Percentiles rank a stretch among this genome's conserved stretches.
phyloP scores from a whole-genome alignment of 2,888 invertebrate genomes.

The Psylliodes chrysocephalus region DNA sequence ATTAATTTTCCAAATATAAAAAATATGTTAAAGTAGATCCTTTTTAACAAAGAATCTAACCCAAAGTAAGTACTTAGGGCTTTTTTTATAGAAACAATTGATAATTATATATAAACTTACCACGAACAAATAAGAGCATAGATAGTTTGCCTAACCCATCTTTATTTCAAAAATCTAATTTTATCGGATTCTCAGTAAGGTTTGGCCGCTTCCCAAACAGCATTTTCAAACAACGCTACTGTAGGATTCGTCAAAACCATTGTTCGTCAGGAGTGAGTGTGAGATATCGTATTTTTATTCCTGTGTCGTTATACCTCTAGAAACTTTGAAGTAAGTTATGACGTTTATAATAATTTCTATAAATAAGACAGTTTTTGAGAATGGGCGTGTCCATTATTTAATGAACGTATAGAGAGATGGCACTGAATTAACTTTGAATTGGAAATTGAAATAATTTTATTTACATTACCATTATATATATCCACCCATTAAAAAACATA shows the following conservation, averaged over 20 bases:
- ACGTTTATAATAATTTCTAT: neutral
- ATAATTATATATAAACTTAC: too few species aligned
- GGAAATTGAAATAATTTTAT: too few species aligned
- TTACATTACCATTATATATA: too few species aligned
- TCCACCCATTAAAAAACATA: too few species aligned
- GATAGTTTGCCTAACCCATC: conserved; percentile 10
- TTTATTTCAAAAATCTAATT: conserved; percentile 38
- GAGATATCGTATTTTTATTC: conserved; percentile 1
- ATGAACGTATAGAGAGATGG: too few species aligned
- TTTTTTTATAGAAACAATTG: too few species aligned
- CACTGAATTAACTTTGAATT: too few species aligned
- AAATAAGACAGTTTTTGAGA: neutral
- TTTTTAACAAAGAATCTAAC: too few species aligned
- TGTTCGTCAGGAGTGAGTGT: conserved; percentile 29
- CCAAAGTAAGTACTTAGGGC: too few species aligned
- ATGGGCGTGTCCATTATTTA: too few species aligned
- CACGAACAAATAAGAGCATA: conserved; percentile 39
- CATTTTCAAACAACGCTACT: conserved; percentile 25
- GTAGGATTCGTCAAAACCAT: conserved; percentile 30
- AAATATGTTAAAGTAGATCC: too few species aligned
- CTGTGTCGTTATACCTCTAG: conserved; percentile 6
- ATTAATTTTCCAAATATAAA: too few species aligned
- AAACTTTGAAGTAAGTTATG: conserved; percentile 18
- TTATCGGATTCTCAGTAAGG: conserved; percentile 22
- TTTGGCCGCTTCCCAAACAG: conserved; percentile 35